Base-by-base conservation (phyloP, 2,113 vertebrate species). In the Rhea pennata region DNA sequence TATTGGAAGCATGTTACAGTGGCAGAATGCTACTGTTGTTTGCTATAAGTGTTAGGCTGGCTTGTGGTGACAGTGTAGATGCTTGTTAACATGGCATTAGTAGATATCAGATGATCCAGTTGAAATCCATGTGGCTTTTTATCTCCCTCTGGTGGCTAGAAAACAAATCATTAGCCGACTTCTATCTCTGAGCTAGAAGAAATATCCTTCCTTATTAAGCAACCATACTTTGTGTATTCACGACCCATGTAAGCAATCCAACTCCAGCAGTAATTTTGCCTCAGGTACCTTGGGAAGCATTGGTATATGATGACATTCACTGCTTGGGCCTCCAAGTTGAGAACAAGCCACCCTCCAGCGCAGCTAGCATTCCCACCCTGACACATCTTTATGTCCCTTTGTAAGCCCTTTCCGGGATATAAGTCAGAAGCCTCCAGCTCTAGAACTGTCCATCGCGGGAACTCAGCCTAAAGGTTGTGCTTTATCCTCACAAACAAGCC, bases 41-140 rank as follows among this genome's bases (percentile, higher is more conserved):
- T 65, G 42, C 15, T 22, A 7, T n/a, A 50, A 19, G 5, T 39
- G 33, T 33, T 50, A 69, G 16, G 12, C 27, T 66, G 50, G 76
- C 15, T 73, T 72, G 51, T 6, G 21, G 5, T 5, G 26, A 29
- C 33, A 50, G 16, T 2, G 3, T 8, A 15, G 61, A 42, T 8
- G 58, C 22, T 40, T 33, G 15, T 1, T 0, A 29, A 19, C 0
- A 2, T 2, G 0, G 13, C 40, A 8, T 14, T 14, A 42, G 51
- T 21, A 23, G 26, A 16, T 1, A 7, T 2, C 5, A 15, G 33
- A 15, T 2, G 27, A 65, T 36, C 17, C 56, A 26, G 8, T 3
- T 62, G 61, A n/a, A 16, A 46, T 0, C 3, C 61, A 5, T 4
- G 27, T 36, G 19, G 88, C 81, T 74, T 90, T 81, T 12, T 15